A percentile compares a stretch with the other conserved stretches of the same genome.
Evolutionary conservation across 2,113 vertebrate species (phyloP).

Genomic region (Picathartes gymnocephalus): DNA sequence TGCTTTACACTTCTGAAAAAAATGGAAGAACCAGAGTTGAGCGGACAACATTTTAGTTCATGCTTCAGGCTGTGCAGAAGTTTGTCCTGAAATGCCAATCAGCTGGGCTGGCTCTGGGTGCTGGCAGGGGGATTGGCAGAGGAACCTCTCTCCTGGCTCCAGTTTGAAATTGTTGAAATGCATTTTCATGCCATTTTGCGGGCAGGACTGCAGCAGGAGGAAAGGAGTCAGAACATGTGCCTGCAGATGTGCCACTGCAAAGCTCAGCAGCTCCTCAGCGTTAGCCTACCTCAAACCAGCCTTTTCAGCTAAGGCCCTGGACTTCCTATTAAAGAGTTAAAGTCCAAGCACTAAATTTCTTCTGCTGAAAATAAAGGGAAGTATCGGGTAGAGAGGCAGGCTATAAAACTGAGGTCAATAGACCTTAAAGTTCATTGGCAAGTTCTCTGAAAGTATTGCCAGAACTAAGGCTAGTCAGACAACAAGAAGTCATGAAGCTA

Average conservation of each 20-base stretch:
- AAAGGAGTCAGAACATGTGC: background rate
- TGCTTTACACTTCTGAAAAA: background rate
- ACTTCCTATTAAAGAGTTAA: background rate
- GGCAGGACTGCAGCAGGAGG: background rate
- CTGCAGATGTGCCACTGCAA: background rate
- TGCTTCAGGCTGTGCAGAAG: background rate
- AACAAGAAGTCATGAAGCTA: background rate
- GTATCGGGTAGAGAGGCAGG: background rate
- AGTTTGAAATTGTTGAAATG: background rate
- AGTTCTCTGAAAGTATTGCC: background rate
- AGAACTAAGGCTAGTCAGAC: background rate
- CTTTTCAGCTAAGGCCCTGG: background rate
- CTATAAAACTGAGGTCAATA: background rate
- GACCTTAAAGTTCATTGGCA: background rate
- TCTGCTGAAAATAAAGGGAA: background rate
- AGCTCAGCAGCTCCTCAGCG: background rate
- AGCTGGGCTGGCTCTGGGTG: background rate
- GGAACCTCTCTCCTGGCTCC: background rate
- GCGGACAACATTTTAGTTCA: background rate
- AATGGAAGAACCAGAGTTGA: background rate
- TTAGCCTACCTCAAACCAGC: background rate
- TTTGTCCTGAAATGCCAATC: background rate
- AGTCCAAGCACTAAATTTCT: background rate
- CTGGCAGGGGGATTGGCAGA: fast-evolving
- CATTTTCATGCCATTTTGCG: background rate